These are phyloP conservation scores for Cephalopterus ornatus DNA, from an alignment of 2,113 vertebrate genomes.

Conservation along the genomic window DNA sequence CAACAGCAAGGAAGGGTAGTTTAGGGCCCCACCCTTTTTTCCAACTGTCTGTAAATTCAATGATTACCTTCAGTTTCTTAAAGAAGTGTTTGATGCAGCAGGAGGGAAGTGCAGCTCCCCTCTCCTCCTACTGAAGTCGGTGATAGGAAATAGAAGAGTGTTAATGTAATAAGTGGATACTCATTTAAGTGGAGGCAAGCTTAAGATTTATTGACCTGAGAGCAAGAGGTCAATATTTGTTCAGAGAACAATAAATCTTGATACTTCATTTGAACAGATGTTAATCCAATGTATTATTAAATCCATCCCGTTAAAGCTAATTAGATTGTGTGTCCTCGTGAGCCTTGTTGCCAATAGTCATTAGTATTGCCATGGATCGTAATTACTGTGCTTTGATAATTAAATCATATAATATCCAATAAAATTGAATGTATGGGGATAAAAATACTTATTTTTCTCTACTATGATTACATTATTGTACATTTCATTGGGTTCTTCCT, in stretches of 20 bases:
- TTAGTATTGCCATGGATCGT: not conserved
- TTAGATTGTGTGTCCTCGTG: not conserved
- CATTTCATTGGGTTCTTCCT: not conserved
- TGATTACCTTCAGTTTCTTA: not conserved
- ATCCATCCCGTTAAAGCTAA: conserved; percentile 36
- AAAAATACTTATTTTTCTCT: conserved; percentile 6
- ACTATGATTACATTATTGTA: not conserved
- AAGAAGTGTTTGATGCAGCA: not conserved
- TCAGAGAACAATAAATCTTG: conserved; percentile 49
- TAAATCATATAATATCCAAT: conserved; percentile 15
- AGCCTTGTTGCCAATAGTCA: conserved; percentile 18
- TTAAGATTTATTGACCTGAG: conserved; percentile 47
- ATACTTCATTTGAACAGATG: conserved; percentile 6
- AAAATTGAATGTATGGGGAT: conserved; percentile 17
- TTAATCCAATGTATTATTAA: conserved; percentile 52
- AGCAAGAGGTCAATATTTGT: conserved; percentile 49
- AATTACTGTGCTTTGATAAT: conserved; percentile 31
- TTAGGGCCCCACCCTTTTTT: not conserved
- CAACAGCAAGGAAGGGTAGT: not conserved
- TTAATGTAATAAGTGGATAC: not conserved
- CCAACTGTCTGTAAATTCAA: not conserved
- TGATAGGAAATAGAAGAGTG: not conserved
- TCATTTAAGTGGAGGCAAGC: conserved; percentile 33
- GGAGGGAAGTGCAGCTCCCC: not conserved
- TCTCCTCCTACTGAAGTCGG: not conserved